These are phyloP conservation scores for Onychomys leucogaster DNA, from an alignment of 2,797 vertebrate genomes.

Conservation along the genomic window DNA sequence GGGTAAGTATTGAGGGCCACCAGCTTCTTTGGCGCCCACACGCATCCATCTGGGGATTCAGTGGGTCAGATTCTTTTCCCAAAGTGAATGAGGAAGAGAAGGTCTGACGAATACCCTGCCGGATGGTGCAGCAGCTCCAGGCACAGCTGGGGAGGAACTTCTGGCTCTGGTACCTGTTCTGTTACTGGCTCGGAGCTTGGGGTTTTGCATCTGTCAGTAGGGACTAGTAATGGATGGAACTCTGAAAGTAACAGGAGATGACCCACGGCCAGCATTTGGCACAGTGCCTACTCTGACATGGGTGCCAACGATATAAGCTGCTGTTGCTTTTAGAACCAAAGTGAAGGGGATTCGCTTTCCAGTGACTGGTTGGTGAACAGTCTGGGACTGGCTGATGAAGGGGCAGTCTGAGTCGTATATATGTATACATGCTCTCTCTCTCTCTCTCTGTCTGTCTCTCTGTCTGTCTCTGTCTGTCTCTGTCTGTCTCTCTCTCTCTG, in stretches of 20 bases:
- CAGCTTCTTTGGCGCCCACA: neutral
- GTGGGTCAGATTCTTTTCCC: neutral
- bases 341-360: neutral
- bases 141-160: neutral
- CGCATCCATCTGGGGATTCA: neutral
- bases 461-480: too few species aligned
- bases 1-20: slow-evolving; percentile 67
- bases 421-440: neutral
- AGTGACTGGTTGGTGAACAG: neutral
- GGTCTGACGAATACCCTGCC: neutral
- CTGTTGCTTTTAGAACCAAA: neutral
- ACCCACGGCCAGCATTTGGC: neutral
- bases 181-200: neutral
- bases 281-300: neutral
- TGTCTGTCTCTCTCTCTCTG: too few species aligned
- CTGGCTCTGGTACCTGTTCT: neutral
- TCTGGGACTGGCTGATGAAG: neutral
- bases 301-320: neutral
- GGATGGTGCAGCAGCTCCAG: neutral
- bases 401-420: neutral
- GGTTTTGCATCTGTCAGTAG: neutral
- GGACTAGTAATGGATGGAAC: neutral
- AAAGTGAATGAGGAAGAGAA: neutral
- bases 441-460: neutral
- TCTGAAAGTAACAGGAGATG: neutral